Evolutionary conservation across 2,888 invertebrate species (phyloP).

Genomic region (Encarsia formosa): DNA sequence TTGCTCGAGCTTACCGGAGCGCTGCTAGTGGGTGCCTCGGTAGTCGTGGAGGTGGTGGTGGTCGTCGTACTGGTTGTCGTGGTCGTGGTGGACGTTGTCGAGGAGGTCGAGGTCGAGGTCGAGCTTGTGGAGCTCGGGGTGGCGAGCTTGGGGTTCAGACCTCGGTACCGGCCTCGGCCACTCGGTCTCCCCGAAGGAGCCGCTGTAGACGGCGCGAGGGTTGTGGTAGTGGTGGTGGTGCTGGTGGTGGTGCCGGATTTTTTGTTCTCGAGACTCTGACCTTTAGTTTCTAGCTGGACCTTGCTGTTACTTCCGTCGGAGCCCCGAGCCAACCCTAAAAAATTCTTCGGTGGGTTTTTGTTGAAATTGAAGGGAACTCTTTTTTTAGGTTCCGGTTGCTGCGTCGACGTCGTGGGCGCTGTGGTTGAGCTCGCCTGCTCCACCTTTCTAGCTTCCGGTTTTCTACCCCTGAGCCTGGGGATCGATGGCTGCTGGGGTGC

Average conservation of each 20-base stretch:
- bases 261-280: not conserved
- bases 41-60: constrained; percentile 7
- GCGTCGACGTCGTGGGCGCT: not conserved
- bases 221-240: not conserved
- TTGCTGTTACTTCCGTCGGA: too few relatives aligned
- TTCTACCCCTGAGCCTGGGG: not conserved
- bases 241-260: constrained; percentile 4
- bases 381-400: constrained; percentile 8
- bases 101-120: not conserved
- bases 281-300: not conserved
- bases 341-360: too few relatives aligned
- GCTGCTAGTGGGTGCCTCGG: not conserved
- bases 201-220: not conserved
- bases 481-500: not conserved
- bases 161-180: not conserved
- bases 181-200: too few relatives aligned
- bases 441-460: not conserved
- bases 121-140: not conserved
- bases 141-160: not conserved
- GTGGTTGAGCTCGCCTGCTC: not conserved
- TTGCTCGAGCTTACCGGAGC: not conserved
- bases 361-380: too few relatives aligned
- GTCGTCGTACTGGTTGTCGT: too few relatives aligned
- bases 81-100: not conserved
- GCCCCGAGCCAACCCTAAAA: too few relatives aligned